Conservation (phyloP, 2,888 invertebrate genomes). For the Germaria angustata region DNA sequence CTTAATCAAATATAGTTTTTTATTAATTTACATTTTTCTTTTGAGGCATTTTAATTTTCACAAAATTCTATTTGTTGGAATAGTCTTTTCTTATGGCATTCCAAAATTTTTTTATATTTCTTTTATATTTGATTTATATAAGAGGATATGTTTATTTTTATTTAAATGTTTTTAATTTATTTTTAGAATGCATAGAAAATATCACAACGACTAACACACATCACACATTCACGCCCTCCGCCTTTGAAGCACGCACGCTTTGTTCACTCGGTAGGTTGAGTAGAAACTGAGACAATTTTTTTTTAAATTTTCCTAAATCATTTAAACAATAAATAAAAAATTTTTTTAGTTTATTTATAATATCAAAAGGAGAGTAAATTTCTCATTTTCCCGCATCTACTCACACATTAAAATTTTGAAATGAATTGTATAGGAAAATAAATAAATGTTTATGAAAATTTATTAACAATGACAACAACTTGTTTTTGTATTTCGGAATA, state of each 20-base stretch:
- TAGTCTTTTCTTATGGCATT: neutral
- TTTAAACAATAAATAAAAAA: slow-evolving; percentile 52
- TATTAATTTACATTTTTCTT: slow-evolving; percentile 53
- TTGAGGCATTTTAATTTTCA: slow-evolving; percentile 21
- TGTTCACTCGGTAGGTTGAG: slow-evolving; percentile 16
- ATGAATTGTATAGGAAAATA: neutral
- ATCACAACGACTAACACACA: neutral
- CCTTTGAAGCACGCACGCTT: neutral
- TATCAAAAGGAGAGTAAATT: neutral
- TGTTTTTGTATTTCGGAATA: neutral
- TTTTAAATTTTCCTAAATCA: slow-evolving; percentile 6
- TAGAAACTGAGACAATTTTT: slow-evolving; percentile 50
- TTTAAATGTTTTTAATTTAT: slow-evolving; percentile 10
- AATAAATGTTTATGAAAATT: neutral
- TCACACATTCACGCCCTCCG: slow-evolving; percentile 1
- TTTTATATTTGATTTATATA: neutral
- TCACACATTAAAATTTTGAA: neutral
- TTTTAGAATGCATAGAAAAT: slow-evolving; percentile 33
- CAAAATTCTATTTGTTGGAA: no score
- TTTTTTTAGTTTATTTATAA: slow-evolving; percentile 8
- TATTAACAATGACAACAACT: slow-evolving; percentile 26
- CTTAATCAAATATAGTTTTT: no score
- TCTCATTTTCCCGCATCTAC: neutral
- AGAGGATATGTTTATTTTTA: neutral
- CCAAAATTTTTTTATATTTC: neutral